Evolutionary conservation across 2,888 invertebrate species (phyloP).

Genomic region (Trichogramma evanescens): DNA sequence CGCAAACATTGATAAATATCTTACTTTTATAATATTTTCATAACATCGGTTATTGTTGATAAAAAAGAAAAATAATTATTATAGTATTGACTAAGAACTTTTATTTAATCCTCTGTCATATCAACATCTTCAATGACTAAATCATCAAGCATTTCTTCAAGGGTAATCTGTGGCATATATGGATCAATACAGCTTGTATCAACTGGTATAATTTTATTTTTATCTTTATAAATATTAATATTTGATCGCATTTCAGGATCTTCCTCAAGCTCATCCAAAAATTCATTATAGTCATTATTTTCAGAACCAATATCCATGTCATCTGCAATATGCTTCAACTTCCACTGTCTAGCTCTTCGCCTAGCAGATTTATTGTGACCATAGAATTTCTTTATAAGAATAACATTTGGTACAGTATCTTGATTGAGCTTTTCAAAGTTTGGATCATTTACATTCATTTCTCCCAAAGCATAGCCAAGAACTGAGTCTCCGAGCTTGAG

Average conservation of each 20-base stretch:
- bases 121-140: slow-evolving; percentile 74
- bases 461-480: slow-evolving; percentile 82
- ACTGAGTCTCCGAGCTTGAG: slow-evolving; percentile 89
- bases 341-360: slow-evolving; percentile 79
- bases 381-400: slow-evolving; percentile 90
- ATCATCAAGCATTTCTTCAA: slow-evolving; percentile 93
- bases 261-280: slow-evolving; percentile 95
- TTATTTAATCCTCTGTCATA: slow-evolving; percentile 53
- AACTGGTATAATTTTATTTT: slow-evolving; percentile 50
- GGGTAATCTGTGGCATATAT: slow-evolving; percentile 66
- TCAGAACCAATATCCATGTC: slow-evolving; percentile 58
- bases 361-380: slow-evolving; percentile 61
- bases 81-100: background rate
- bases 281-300: slow-evolving; percentile 81
- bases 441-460: slow-evolving; percentile 84
- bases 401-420: slow-evolving; percentile 74
- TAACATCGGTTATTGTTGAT: too few species aligned
- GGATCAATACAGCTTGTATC: slow-evolving; percentile 59
- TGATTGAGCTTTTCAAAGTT: slow-evolving; percentile 77
- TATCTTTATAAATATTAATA: slow-evolving; percentile 83
- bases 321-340: slow-evolving; percentile 77
- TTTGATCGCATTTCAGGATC: slow-evolving; percentile 83
- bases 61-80: too few species aligned
- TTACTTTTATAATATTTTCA: too few species aligned
- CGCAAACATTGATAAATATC: too few species aligned